Evolutionary conservation across 2,888 invertebrate genomes (phyloP).

Genomic region (Hipparchia semele): DNA sequence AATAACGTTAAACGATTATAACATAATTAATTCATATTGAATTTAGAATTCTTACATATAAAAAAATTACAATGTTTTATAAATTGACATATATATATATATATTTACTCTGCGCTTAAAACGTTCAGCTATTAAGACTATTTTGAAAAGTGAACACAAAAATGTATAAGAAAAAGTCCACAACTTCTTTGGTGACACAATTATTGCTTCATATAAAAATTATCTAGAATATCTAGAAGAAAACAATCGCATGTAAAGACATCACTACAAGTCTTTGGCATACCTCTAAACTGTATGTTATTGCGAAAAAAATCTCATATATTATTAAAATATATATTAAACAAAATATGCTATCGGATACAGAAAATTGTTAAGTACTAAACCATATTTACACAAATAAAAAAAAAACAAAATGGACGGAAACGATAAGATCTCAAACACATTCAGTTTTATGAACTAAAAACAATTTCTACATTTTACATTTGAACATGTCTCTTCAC

Average conservation of each 20-base stretch:
- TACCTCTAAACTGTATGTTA: slow-evolving; percentile 80
- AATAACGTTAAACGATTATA: too few relatives aligned
- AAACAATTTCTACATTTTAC: slow-evolving; percentile 38
- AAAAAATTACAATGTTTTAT: too few relatives aligned
- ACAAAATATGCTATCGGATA: slow-evolving; percentile 40
- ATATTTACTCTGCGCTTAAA: neutral
- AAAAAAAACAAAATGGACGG: slow-evolving; percentile 71
- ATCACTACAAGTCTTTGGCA: slow-evolving; percentile 75
- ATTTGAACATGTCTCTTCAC: slow-evolving; percentile 54
- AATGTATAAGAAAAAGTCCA: slow-evolving; percentile 55
- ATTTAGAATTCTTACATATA: too few relatives aligned
- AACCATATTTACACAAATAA: slow-evolving; percentile 52
- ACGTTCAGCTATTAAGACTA: too few relatives aligned
- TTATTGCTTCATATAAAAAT: slow-evolving; percentile 60
- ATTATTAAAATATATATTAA: slow-evolving; percentile 47
- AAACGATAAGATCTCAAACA: slow-evolving; percentile 74
- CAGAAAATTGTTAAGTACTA: slow-evolving; percentile 24
- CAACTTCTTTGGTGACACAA: slow-evolving; percentile 66
- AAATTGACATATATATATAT: too few relatives aligned
- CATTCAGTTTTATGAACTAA: slow-evolving; percentile 42
- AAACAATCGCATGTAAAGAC: slow-evolving; percentile 52
- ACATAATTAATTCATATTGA: too few relatives aligned
- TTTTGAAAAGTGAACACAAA: neutral
- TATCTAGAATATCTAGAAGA: slow-evolving; percentile 45
- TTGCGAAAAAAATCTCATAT: slow-evolving; percentile 52